Base-by-base conservation (phyloP, 2,113 vertebrate species). In the Chamaetylas fuelleborni region DNA sequence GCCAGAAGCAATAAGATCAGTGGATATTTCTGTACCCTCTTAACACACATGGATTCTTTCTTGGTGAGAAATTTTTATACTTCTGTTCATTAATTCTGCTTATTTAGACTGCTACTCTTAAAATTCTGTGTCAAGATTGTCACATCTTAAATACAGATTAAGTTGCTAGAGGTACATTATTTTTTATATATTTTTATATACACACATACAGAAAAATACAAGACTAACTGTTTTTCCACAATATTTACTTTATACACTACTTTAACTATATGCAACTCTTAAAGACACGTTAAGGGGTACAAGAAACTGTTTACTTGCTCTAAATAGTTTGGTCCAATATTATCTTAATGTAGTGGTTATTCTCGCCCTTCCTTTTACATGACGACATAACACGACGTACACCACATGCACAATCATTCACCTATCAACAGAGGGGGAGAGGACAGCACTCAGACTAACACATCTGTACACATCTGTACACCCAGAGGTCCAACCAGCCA, bases 191-290 rank as follows among this genome's bases (percentile, higher is more conserved):
- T 97, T 98, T 88, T 89, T 98, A 97, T 97, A 98, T 98, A 98
- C 92, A 98, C 97, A 98, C 96, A 97, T 96, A 98, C 97, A 98
- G 97, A 98, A 98, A 98, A 98, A 98, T 98, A 98, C 98, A 98
- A 97, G 98, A 98, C 98, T 97, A 97, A 95, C 95, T 98, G 96
- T 89, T 98, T 97, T 97, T 92, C 97, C 98, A 98, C 98, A 97
- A 98, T 99, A 98, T 99, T 99, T 98, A 99, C 98, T 98, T 98
- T 98, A 98, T 98, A 98, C 98, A 98, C 98, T 98, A 99, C 98
- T 97, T 98, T 98, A 98, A 98, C 98, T 99, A 98, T 99, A 98
- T 98, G 98, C 97, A 98, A 99, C 98, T 97, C 98, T 97, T 98
- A 97, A 97, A 96, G 98, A 98, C 98, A 98, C 86, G 91, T 97